Evolutionary conservation across 1,140 invertebrate species (phyloP).

Genomic region (Plutomurus gul): DNA sequence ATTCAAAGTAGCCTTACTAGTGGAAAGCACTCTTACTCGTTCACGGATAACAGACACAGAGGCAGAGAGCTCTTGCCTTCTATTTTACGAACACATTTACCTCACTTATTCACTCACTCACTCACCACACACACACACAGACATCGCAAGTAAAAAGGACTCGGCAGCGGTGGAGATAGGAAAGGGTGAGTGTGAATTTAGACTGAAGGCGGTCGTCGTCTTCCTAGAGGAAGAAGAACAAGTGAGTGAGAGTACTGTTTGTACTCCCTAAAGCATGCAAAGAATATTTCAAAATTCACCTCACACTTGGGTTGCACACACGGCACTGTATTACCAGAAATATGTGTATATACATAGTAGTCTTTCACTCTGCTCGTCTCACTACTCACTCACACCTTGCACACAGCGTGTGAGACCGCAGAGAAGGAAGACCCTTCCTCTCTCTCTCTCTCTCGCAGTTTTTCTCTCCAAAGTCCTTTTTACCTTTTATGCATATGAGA

Average conservation of each 20-base stretch:
- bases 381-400: neutral
- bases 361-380: neutral
- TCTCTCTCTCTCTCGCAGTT: neutral
- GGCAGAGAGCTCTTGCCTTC: too few species aligned
- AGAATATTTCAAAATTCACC: slow-evolving; percentile 18
- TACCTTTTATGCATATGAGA: slow-evolving; percentile 26
- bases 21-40: neutral
- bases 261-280: slow-evolving; percentile 4
- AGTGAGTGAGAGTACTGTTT: neutral
- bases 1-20: slow-evolving; percentile 45
- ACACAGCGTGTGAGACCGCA: neutral
- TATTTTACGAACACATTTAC: neutral
- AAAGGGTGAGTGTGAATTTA: slow-evolving; percentile 29
- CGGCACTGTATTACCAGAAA: neutral
- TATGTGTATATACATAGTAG: neutral
- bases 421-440: neutral
- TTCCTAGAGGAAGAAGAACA: neutral
- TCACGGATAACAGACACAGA: neutral
- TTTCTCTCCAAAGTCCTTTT: slow-evolving; percentile 18
- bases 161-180: too few species aligned
- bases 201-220: slow-evolving; percentile 21
- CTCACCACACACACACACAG: neutral
- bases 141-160: neutral
- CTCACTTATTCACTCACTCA: neutral
- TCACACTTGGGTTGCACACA: neutral